Base-by-base conservation (phyloP, 1,140 invertebrate genomes). In the Drosophila ercepeae region DNA sequence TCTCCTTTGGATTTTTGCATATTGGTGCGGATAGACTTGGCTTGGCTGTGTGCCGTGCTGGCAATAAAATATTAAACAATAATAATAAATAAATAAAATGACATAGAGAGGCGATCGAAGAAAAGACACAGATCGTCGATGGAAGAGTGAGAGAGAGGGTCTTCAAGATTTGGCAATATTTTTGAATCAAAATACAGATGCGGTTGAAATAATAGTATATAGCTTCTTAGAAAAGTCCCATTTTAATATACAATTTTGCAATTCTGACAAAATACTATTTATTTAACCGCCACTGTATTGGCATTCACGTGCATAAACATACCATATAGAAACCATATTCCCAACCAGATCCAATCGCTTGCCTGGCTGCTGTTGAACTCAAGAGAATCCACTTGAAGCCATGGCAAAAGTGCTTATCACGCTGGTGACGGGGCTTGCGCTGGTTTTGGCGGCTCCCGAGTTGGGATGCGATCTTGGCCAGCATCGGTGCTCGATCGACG, bases 351-450 rank as follows among this genome's bases (percentile, higher is more conserved):
- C 67, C 61, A 13, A 50, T 49, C 59, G 29, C 45, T 65, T 51
- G 21, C 21, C 4, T 4, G 60, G 58, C 36, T 49, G 59, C 63
- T 65, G 63, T 65, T 65, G 59, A 65, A 65, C 39, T 67, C 64
- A 53, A 45, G 27, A 67, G 64, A 67, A 53, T 45, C 57, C 54
- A 86, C 79, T 76, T 73, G 65, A 86, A 86, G 48, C 44, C 44
- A 86, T 81, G 81, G 72, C 54, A 81, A 84, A 84, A 60, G 42
- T 84, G 81, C 81, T 54, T 45, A 84, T 84, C 79, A 86, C 75
- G 57, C 52, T 75, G 39, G 3, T 32, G 58, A 60, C 36, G 39
- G 39, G 67, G 60, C 83, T 73, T 58, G 46, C 51, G 48, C 36
- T 57, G 51, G 34, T 13, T 45, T 55, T 21, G 32, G 36, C 57